These are phyloP conservation scores for Stramonita haemastoma DNA, from an alignment of 2,888 invertebrate species.

Conservation along the genomic window DNA sequence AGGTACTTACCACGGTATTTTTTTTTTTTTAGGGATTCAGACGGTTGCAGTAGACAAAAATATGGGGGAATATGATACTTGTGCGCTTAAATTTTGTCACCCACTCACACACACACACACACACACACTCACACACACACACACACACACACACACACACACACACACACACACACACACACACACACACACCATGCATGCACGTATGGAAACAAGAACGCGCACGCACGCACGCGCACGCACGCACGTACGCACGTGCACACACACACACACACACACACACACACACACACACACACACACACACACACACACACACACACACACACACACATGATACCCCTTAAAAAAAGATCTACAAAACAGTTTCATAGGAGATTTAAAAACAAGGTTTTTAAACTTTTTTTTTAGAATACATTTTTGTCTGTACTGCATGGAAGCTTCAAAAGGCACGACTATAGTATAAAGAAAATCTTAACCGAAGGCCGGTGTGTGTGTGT, in stretches of 20 bases:
- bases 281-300: background rate
- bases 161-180: constrained; percentile 15
- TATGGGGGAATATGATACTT: too few relatives aligned
- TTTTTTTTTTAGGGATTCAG: too few relatives aligned
- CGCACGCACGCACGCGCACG: background rate
- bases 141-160: background rate
- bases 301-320: constrained; percentile 15
- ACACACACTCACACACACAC: constrained; percentile 17
- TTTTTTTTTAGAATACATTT: too few relatives aligned
- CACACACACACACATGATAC: background rate
- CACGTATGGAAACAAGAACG: too few relatives aligned
- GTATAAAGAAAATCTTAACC: too few relatives aligned
- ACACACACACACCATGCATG: background rate
- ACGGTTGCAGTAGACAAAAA: too few relatives aligned
- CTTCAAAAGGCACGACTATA: too few relatives aligned
- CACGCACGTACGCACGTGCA: background rate
- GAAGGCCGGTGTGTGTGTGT: too few relatives aligned
- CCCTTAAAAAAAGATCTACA: background rate
- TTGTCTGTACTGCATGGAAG: too few relatives aligned
- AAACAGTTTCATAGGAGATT: too few relatives aligned
- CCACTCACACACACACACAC: background rate
- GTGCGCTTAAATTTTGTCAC: background rate
- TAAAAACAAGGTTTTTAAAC: too few relatives aligned
- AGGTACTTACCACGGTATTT: too few relatives aligned
- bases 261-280: constrained; percentile 15